Evolutionary conservation across 2,888 invertebrate genomes (phyloP).

Genomic region (Lasioglossum morio): DNA sequence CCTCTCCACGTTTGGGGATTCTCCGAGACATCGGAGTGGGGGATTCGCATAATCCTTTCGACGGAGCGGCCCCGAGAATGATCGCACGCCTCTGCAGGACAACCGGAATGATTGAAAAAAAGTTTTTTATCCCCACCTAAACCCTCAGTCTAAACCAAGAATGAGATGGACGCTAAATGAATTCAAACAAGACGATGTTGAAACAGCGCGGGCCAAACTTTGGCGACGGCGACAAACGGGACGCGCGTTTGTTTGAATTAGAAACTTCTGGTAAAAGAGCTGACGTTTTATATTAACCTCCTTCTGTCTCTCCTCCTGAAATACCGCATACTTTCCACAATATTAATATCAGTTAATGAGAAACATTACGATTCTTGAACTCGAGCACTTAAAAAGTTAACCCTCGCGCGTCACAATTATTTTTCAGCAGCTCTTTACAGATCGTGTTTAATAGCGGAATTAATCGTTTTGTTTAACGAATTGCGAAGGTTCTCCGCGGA

Average conservation of each 20-base stretch:
- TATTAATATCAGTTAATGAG: neutral
- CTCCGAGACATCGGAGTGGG: constrained; percentile 41
- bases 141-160: neutral
- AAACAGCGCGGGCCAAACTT: neutral
- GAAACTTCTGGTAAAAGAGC: neutral
- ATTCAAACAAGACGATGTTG: neutral
- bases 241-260: constrained; percentile 12
- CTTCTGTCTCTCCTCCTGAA: neutral
- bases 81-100: constrained; percentile 30
- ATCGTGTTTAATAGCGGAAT: too few species aligned
- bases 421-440: too few species aligned
- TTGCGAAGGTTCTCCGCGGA: neutral
- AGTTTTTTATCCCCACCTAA: neutral
- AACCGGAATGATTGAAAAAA: constrained; percentile 31
- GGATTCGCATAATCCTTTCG: constrained; percentile 58
- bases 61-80: constrained; percentile 26
- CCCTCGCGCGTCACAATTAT: neutral
- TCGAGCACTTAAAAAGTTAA: neutral
- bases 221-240: neutral
- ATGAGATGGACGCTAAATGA: constrained; percentile 3
- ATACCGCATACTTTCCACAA: neutral
- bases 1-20: constrained; percentile 56
- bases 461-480: neutral
- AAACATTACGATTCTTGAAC: neutral
- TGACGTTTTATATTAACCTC: neutral